A percentile compares a stretch with the other conserved stretches of the same genome.
These are phyloP conservation scores for Neodon shergylaensis DNA, from an alignment of 2,113 vertebrate genomes.

Conservation along the genomic window DNA sequence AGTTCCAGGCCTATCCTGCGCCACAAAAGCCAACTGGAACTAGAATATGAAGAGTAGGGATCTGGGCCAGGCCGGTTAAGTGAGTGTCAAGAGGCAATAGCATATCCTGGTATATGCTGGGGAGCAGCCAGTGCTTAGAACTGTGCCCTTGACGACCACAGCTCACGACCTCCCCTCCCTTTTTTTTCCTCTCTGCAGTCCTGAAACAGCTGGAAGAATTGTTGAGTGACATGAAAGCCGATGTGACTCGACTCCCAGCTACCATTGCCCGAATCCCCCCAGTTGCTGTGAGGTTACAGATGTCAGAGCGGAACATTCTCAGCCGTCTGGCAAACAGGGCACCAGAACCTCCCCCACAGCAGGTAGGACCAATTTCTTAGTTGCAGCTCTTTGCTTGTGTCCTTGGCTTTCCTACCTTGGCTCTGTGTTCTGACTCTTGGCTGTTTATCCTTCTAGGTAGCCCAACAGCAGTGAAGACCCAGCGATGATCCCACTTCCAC, in stretches of 20 bases:
- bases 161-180: constrained; percentile 26
- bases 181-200: constrained; percentile 84
- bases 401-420: neutral
- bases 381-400: neutral
- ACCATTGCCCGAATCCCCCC: constrained; percentile 98
- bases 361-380: constrained; percentile 85
- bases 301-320: constrained; percentile 98
- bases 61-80: neutral
- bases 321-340: constrained; percentile 96
- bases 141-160: neutral
- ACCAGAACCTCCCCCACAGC: constrained; percentile 93
- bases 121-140: neutral
- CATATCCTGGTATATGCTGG: neutral
- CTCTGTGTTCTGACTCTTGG: constrained; percentile 36
- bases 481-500: constrained; percentile 74
- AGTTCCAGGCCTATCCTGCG: neutral
- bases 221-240: constrained; percentile 98
- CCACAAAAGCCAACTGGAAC: neutral
- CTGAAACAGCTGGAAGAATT: constrained; percentile 99
- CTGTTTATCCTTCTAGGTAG: constrained; percentile 80
- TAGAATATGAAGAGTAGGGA: neutral
- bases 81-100: neutral
- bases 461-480: constrained; percentile 88
- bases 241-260: constrained; percentile 96
- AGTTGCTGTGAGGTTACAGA: constrained; percentile 96